Base-by-base conservation (phyloP, 2,113 vertebrate genomes). In the Rhinolophus ferrumequinum region DNA sequence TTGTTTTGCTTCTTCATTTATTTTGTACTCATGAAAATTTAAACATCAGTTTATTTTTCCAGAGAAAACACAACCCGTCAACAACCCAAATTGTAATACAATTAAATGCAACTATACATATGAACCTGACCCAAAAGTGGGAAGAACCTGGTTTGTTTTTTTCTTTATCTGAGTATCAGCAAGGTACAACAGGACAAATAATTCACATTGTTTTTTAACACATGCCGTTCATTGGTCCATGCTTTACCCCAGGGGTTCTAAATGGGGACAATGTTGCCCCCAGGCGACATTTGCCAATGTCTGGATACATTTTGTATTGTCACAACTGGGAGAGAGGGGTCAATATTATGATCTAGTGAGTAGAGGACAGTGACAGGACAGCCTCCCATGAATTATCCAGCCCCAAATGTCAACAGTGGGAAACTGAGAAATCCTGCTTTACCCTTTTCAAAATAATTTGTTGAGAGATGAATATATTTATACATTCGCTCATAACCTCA, bases 31-130 rank as follows among this genome's bases (percentile, higher is more conserved):
- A 88, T 15, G 30, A 54, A n/a, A 52, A 77, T 14, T 38, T 75
- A 44, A 82, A 76, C 67, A 30, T 44, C 76, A 62, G 18, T 76
- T 83, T 69, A 58, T 38, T 92, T 84, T 79, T 41, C 38, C 38
- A n/a, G 70, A 72, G 54, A 83, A 94, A 92, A 64, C 38, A 64
- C 11, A 69, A 58, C 19, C 35, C 56, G 85, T 15, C 13, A 67
- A 60, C 70, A 38, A 24, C 38, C 24, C 38, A 66, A 83, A 35
- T 8, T n/a, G 18, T 6, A 69, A 47, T 33, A 38, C 18, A 79
- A 44, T 44, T 62, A 90, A 44, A 64, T 33, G 21, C 24, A 21
- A 67, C 56, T 47, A 21, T 3, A 47, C 10, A 26, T 7, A 6
- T 8, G 41, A 70, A 21, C 30, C 33, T 54, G 58, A 81, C 8